Percentiles rank a stretch among this genome's conserved stretches.
Evolutionary conservation across 2,113 vertebrate genomes (phyloP).

Genomic region (Chrysochloris asiatica): DNA sequence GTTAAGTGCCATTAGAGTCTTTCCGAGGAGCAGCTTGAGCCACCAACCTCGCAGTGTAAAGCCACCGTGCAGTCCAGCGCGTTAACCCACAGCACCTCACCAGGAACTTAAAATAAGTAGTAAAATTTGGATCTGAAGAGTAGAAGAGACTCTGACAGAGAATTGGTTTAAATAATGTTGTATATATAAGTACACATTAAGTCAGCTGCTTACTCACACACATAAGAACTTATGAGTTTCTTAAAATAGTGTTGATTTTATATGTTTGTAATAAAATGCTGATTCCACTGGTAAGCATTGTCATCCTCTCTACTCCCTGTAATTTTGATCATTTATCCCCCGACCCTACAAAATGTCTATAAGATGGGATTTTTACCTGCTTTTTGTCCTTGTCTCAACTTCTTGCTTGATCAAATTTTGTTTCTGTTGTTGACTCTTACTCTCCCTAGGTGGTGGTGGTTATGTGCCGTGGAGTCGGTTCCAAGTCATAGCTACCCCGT

Average conservation of each 20-base stretch:
- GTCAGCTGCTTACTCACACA: neutral
- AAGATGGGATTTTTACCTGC: neutral
- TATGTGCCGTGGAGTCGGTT: too few relatives aligned
- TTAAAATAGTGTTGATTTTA: neutral
- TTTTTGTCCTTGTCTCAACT: neutral
- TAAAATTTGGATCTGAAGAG: neutral
- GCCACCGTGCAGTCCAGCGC: too few relatives aligned
- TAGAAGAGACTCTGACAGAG: neutral
- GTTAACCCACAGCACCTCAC: too few relatives aligned
- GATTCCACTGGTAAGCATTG: neutral
- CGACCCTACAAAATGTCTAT: neutral
- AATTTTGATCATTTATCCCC: constrained; percentile 3
- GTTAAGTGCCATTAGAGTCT: neutral
- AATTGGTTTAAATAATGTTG: neutral
- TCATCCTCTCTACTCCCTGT: neutral
- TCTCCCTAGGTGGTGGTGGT: neutral
- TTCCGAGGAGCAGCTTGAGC: too few relatives aligned
- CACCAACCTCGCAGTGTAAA: too few relatives aligned
- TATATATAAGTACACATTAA: neutral
- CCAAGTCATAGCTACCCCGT: too few relatives aligned
- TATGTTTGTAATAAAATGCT: neutral
- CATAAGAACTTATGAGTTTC: neutral
- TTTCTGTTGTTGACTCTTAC: neutral
- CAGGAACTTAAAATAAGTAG: neutral
- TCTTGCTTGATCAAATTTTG: neutral